Percentiles rank a stretch among this genome's conserved stretches.
Evolutionary conservation across 1,140 invertebrate species (phyloP).

Genomic region (Drosophila ercepeae): DNA sequence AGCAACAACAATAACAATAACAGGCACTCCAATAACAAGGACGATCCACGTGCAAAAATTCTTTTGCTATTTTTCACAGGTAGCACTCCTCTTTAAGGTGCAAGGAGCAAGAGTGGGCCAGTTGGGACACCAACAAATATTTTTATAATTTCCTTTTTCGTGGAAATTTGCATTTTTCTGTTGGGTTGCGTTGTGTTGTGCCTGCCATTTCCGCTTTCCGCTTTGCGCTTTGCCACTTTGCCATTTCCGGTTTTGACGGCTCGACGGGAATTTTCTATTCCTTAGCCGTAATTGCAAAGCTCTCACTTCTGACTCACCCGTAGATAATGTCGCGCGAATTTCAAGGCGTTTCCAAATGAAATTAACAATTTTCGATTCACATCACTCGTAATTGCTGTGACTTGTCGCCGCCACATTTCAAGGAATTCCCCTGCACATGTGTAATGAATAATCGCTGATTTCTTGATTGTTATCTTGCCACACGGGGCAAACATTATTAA

Average conservation of each 20-base stretch:
- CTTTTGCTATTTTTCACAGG: conserved; percentile 22
- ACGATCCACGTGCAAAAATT: conserved; percentile 71
- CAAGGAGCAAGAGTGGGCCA: background rate
- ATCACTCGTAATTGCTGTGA: conserved; percentile 2
- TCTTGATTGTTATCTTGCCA: background rate
- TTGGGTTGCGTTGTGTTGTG: conserved; percentile 47
- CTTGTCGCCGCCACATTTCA: conserved; percentile 1
- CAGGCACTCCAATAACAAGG: conserved; percentile 36
- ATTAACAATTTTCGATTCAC: conserved; percentile 51
- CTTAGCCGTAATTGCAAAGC: conserved; percentile 57
- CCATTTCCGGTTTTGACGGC: conserved; percentile 73
- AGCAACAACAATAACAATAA: conserved; percentile 6
- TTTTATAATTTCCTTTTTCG: conserved; percentile 74
- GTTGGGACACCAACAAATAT: conserved; percentile 51
- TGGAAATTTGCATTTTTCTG: conserved; percentile 66
- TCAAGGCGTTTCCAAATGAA: conserved; percentile 49
- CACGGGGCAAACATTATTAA: background rate
- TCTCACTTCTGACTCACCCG: background rate
- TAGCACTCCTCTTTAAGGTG: background rate
- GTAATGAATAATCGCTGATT: conserved; percentile 25
- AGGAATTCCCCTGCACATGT: conserved; percentile 6
- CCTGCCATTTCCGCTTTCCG: conserved; percentile 69
- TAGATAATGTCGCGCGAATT: conserved; percentile 55
- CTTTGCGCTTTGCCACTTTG: conserved; percentile 67
- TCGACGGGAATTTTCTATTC: conserved; percentile 40